Percentiles rank a stretch among this genome's conserved stretches.
phyloP scores from a whole-genome alignment of 2,888 invertebrate genomes.

The Brachyptera risi region DNA sequence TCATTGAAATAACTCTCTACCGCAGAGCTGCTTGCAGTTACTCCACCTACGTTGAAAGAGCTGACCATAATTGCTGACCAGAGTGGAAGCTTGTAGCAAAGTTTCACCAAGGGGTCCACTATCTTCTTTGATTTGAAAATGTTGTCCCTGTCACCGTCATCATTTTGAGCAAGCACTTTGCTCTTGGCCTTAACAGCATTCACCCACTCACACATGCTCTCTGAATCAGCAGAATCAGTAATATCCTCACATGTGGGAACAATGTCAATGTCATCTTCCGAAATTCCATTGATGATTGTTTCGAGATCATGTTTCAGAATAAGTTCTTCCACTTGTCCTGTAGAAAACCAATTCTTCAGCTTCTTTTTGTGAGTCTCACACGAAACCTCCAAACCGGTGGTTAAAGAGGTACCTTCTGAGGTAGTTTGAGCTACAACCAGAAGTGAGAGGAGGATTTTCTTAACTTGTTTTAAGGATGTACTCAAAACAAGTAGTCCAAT shows the following conservation, averaged over 20 bases:
- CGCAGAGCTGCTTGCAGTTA: slow-evolving; percentile 10
- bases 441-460: not conserved
- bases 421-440: slow-evolving; percentile 1
- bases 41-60: not conserved
- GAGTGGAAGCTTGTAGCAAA: slow-evolving; percentile 4
- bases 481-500: not conserved
- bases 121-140: not conserved
- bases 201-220: not conserved
- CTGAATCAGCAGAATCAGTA: no score
- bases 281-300: not conserved
- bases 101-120: not conserved
- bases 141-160: slow-evolving; percentile 10
- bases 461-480: not conserved
- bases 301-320: no score
- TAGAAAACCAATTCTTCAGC: not conserved
- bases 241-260: not conserved
- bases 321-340: not conserved
- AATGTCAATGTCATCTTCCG: not conserved
- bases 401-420: not conserved
- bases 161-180: not conserved
- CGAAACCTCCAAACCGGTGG: not conserved
- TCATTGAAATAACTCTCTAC: slow-evolving; percentile 11
- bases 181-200: not conserved
- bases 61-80: slow-evolving; percentile 10
- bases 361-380: slow-evolving; percentile 3